Percentiles rank a stretch among this genome's conserved stretches.
phyloP scores from a whole-genome alignment of 64 coral and sea anemone species.

The Acropora yongei region DNA sequence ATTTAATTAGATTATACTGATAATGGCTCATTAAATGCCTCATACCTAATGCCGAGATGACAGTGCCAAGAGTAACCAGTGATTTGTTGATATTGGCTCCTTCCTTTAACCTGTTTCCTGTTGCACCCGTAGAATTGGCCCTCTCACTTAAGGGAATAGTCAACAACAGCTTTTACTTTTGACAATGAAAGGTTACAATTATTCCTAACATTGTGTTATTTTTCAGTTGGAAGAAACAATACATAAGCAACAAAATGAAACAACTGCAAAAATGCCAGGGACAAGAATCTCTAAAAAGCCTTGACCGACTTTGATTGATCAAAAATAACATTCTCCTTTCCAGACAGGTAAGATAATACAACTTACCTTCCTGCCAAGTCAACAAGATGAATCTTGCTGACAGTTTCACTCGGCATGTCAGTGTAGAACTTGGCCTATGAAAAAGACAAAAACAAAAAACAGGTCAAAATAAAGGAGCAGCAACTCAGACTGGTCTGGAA shows the following conservation, averaged over 20 bases:
- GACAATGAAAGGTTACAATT: too few species aligned
- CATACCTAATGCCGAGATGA: constrained; percentile 88
- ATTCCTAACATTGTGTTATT: too few species aligned
- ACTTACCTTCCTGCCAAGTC: constrained; percentile 93
- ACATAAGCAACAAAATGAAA: too few species aligned
- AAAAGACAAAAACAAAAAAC: not conserved
- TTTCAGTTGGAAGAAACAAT: too few species aligned
- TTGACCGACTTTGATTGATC: too few species aligned
- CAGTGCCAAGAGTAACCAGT: constrained; percentile 92
- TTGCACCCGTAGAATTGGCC: constrained; percentile 95
- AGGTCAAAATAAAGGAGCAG: not conserved
- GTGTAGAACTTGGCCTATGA: constrained; percentile 95
- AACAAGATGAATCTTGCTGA: constrained; percentile 95
- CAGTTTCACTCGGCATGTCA: constrained; percentile 98
- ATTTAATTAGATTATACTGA: too few species aligned
- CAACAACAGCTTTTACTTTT: not conserved
- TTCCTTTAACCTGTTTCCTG: constrained; percentile 92
- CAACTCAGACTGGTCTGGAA: too few species aligned
- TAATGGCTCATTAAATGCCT: not conserved
- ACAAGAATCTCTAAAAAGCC: too few species aligned
- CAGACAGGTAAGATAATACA: not conserved
- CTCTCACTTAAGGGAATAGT: constrained; percentile 66
- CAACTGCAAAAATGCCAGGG: too few species aligned
- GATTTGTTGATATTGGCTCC: constrained; percentile 99
- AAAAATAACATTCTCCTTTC: not conserved